These are phyloP conservation scores for Trisateles emortualis DNA, from an alignment of 2,888 invertebrate species.

Conservation along the genomic window DNA sequence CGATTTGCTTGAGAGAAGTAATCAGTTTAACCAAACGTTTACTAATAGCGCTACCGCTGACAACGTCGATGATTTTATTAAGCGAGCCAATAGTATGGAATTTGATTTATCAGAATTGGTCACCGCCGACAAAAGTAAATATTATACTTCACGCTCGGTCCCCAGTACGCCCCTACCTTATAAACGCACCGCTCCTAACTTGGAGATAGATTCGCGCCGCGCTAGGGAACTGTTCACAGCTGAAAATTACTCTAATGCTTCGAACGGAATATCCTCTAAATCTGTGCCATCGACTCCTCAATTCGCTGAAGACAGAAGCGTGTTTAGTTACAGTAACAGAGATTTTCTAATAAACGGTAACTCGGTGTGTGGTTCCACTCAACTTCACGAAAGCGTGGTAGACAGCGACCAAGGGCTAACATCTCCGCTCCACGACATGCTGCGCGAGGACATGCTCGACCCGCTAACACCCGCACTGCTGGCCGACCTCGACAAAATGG, in stretches of 20 bases:
- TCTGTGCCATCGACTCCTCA: constrained; percentile 92
- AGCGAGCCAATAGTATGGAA: constrained; percentile 79
- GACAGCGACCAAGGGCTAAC: constrained; percentile 65
- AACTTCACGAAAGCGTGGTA: constrained; percentile 64
- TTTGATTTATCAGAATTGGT: constrained; percentile 76
- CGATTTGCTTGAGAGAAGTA: constrained; percentile 67
- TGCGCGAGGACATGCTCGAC: constrained; percentile 76
- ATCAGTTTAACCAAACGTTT: constrained; percentile 71
- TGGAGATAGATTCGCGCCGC: constrained; percentile 75
- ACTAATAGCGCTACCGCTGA: constrained; percentile 60
- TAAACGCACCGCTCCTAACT: constrained; percentile 70
- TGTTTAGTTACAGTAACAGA: constrained; percentile 87
- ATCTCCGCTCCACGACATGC: constrained; percentile 77
- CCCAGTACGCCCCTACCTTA: constrained; percentile 89
- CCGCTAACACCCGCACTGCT: constrained; percentile 77
- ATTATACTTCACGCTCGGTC: constrained; percentile 89
- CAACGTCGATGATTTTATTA: constrained; percentile 78
- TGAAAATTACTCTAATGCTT: constrained; percentile 61
- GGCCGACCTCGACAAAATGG: constrained; percentile 82
- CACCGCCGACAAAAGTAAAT: constrained; percentile 74
- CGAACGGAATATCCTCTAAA: constrained; percentile 88
- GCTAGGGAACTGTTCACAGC: constrained; percentile 71
- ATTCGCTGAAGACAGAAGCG: constrained; percentile 80
- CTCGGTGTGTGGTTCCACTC: constrained; percentile 72
- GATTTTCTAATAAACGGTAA: constrained; percentile 89